phyloP scores from a whole-genome alignment of 2,797 vertebrate genomes.

The Macropus fuliginosus region DNA sequence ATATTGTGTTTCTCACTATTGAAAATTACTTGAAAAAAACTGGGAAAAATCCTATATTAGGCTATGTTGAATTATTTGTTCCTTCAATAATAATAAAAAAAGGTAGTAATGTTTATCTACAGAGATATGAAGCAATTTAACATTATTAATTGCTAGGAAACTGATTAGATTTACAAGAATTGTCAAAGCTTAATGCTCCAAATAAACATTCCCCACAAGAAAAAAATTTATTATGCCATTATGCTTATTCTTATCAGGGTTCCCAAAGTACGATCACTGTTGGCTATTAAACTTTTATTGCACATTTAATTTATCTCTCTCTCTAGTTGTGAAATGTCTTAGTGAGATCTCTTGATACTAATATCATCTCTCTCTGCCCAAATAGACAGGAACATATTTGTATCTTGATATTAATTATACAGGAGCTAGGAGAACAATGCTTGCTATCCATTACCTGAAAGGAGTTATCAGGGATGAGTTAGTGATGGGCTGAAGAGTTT shows the following conservation, averaged over 20 bases:
- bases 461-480: constrained; percentile 52
- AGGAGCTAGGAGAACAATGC: constrained; percentile 67
- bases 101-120: constrained; percentile 63
- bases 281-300: constrained; percentile 83
- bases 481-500: constrained; percentile 46
- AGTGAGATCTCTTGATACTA: constrained; percentile 77
- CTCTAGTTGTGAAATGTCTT: constrained; percentile 78
- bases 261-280: constrained; percentile 82
- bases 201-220: constrained; percentile 81
- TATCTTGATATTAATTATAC: constrained; percentile 68
- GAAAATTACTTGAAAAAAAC: constrained; percentile 49
- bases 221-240: constrained; percentile 83
- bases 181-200: constrained; percentile 80
- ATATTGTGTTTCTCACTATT: constrained; percentile 59
- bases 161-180: constrained; percentile 83
- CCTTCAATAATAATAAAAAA: constrained; percentile 67
- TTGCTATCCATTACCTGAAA: constrained; percentile 38
- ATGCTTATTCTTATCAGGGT: constrained; percentile 81
- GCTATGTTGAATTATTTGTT: constrained; percentile 45
- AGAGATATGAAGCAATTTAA: constrained; percentile 77
- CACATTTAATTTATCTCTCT: constrained; percentile 84
- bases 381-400: constrained; percentile 77
- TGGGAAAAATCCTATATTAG: constrained; percentile 37
- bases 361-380: constrained; percentile 71
- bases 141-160: constrained; percentile 82